A percentile compares a stretch with the other conserved stretches of the same genome.
phyloP scores from a whole-genome alignment of 2,797 vertebrate species.

The Microctenopoma steveboyesi region DNA sequence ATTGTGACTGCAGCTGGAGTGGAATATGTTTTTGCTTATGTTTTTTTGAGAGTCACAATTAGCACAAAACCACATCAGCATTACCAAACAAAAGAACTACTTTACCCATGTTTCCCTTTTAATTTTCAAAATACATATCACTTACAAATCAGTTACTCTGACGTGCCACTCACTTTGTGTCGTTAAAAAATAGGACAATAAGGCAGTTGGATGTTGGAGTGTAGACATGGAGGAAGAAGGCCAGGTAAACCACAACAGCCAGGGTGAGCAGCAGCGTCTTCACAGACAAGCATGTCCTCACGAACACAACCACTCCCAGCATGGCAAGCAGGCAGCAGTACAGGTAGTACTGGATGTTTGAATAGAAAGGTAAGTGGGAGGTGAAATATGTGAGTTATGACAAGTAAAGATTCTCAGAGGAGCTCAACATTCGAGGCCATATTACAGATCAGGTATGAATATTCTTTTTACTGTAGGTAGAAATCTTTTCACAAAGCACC shows the following conservation, averaged over 20 bases:
- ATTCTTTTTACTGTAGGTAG: background rate
- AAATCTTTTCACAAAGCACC: background rate
- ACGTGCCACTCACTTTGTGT: slow-evolving; percentile 53
- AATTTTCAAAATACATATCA: background rate
- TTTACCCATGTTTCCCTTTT: background rate
- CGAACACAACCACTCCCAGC: slow-evolving; percentile 88
- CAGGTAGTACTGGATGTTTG: slow-evolving; percentile 87
- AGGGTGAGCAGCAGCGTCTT: slow-evolving; percentile 87
- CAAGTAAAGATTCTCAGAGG: background rate
- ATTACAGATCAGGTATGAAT: background rate
- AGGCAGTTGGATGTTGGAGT: slow-evolving; percentile 82
- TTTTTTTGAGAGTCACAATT: too few species aligned
- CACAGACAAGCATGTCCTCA: slow-evolving; percentile 84
- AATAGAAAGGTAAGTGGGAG: background rate
- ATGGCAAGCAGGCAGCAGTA: slow-evolving; percentile 91
- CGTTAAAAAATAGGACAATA: slow-evolving; percentile 74
- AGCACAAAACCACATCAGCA: too few species aligned
- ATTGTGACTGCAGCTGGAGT: too few species aligned
- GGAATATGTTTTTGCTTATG: too few species aligned
- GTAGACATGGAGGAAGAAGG: slow-evolving; percentile 87
- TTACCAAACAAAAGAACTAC: too few species aligned
- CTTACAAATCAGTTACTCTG: background rate
- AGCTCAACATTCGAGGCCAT: background rate
- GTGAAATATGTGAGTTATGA: background rate
- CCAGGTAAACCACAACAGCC: slow-evolving; percentile 89